Evolutionary conservation across 1,140 invertebrate species (phyloP).

Genomic region (Caerostris extrusa): DNA sequence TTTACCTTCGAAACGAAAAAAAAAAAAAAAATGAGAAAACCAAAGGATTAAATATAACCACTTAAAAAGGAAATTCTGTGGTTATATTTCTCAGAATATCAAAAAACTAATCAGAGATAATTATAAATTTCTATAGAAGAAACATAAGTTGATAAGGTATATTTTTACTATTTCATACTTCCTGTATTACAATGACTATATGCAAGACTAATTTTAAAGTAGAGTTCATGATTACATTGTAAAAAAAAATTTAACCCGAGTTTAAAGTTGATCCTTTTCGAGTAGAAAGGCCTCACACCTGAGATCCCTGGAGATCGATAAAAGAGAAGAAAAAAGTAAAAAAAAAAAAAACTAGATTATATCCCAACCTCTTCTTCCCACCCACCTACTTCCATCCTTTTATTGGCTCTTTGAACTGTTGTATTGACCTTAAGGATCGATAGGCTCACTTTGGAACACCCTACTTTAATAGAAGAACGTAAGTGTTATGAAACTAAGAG

Average conservation of each 20-base stretch:
- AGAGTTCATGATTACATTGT: not conserved
- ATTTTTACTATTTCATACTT: not conserved
- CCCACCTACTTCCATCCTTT: not conserved
- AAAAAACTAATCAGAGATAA: too few species aligned
- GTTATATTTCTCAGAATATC: too few species aligned
- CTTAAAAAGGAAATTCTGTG: too few species aligned
- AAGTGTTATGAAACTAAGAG: conserved; percentile 37
- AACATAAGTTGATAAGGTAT: not conserved
- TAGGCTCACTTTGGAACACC: conserved; percentile 19
- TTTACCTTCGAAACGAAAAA: too few species aligned
- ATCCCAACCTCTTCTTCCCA: not conserved
- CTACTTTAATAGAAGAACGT: conserved; percentile 20
- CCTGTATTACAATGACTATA: not conserved
- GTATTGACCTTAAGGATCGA: conserved; percentile 36
- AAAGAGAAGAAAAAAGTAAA: not conserved
- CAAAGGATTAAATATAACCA: too few species aligned
- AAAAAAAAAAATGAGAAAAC: too few species aligned
- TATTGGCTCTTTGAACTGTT: conserved; percentile 33
- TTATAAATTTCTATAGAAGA: too few species aligned
- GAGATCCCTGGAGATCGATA: conserved; percentile 12
- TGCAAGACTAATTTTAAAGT: not conserved
- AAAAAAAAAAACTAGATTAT: conserved; percentile 9
- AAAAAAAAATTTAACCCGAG: conserved; percentile 1
- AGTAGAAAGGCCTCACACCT: not conserved
- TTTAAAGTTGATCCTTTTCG: not conserved